Evolutionary conservation across 2,888 invertebrate genomes (phyloP).

Genomic region (Anoplius nigerrimus): DNA sequence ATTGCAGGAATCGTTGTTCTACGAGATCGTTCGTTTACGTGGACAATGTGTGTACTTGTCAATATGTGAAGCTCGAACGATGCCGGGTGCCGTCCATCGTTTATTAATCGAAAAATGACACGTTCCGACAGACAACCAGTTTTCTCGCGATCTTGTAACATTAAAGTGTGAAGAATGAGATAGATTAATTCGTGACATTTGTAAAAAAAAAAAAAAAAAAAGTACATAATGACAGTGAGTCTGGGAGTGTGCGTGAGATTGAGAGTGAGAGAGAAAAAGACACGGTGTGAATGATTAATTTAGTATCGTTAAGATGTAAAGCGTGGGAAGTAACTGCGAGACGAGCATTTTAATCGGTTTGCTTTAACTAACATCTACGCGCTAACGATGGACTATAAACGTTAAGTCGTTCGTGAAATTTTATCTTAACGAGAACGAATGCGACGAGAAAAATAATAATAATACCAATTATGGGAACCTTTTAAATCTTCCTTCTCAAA

Average conservation of each 20-base stretch:
- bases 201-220: constrained; percentile 14
- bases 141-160: constrained; percentile 1
- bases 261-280: not conserved
- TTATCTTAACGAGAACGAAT: too few relatives aligned
- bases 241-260: not conserved
- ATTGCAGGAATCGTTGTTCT: too few relatives aligned
- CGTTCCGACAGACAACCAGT: not conserved
- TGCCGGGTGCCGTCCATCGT: not conserved
- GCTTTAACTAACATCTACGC: too few relatives aligned
- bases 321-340: constrained; percentile 5
- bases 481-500: constrained; percentile 14
- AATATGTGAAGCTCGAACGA: not conserved
- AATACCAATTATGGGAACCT: constrained; percentile 5
- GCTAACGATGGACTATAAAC: too few relatives aligned
- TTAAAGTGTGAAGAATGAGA: constrained; percentile 7
- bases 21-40: too few relatives aligned
- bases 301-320: constrained; percentile 17
- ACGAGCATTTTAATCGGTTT: too few relatives aligned
- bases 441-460: not conserved
- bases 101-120: constrained; percentile 38
- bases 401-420: too few relatives aligned
- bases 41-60: too few relatives aligned
- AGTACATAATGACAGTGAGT: not conserved
- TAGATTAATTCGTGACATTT: constrained; percentile 19
- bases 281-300: constrained; percentile 1